phyloP scores from a whole-genome alignment of 2,888 invertebrate species.

The Dugesia japonica region DNA sequence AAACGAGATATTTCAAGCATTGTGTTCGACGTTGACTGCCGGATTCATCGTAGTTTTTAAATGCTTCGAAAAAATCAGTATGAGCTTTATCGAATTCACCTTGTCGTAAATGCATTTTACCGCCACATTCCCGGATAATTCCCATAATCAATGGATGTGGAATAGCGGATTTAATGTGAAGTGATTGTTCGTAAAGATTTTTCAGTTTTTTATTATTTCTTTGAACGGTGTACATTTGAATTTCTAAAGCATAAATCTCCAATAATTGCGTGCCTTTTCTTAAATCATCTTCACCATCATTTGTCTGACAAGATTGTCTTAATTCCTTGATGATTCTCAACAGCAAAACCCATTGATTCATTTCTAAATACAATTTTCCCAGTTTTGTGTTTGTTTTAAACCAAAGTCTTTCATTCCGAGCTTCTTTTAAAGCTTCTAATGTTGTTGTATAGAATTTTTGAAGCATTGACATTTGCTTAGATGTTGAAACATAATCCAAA shows the following conservation, averaged over 20 bases:
- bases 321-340: conserved; percentile 89
- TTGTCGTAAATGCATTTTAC: conserved; percentile 95
- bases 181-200: conserved; percentile 83
- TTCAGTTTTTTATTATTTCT: conserved; percentile 88
- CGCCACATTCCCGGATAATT: conserved; percentile 94
- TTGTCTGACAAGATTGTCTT: conserved; percentile 89
- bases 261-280: conserved; percentile 86
- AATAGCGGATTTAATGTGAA: conserved; percentile 95
- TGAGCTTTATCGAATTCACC: conserved; percentile 96
- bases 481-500: conserved; percentile 93
- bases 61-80: conserved; percentile 96
- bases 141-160: conserved; percentile 99
- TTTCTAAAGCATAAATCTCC: conserved; percentile 94
- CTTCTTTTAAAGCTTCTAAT: conserved; percentile 61
- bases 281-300: conserved; percentile 87
- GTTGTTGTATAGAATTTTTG: conserved; percentile 89
- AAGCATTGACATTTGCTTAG: conserved; percentile 90
- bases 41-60: conserved; percentile 97
- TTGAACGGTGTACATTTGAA: conserved; percentile 98
- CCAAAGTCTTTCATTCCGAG: conserved; percentile 95
- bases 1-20: conserved; percentile 85
- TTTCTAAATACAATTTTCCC: conserved; percentile 90
- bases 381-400: conserved; percentile 98
- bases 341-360: conserved; percentile 77
- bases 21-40: conserved; percentile 82